Evolutionary conservation across 2,888 invertebrate genomes (phyloP), one percentile per base, ranked within the genome.

Genomic region (Gisinianus flammeolus): DNA sequence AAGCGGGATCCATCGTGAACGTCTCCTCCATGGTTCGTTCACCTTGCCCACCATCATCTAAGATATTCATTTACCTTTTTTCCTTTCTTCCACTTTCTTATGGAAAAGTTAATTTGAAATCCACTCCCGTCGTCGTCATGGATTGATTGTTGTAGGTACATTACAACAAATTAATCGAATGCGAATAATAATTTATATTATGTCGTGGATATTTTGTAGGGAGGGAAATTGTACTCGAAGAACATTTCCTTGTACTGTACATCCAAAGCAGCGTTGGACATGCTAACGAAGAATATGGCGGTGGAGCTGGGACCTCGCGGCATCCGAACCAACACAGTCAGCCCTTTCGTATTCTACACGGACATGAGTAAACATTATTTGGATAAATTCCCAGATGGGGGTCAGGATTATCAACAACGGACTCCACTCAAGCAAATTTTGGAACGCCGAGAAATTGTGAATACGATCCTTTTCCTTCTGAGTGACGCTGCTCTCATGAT

Each of bases 1-100:
- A 79, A 67, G 85, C 86, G 44, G 89, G 89, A 0, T 83, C 87
- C 35, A 87, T 89, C 67, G 89, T 89, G 2, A 88, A 89, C 80
- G 82, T 89, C 2, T 88, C 88, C 0, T 88, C 88, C 19, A 82
- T 83, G 72, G 87, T 69, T 30, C n/a, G n/a, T n/a, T n/a, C n/a
- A n/a, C n/a, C n/a, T n/a, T n/a, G n/a, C n/a, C n/a, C n/a, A n/a
- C n/a, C n/a, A n/a, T n/a, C n/a, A n/a, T n/a, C n/a, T n/a, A n/a
- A n/a, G n/a, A n/a, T n/a, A n/a, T n/a, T n/a, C n/a, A n/a, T n/a
- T n/a, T n/a, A n/a, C n/a, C n/a, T n/a, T n/a, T n/a, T n/a, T n/a
- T n/a, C n/a, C n/a, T n/a, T n/a, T n/a, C n/a, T 12, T 52, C 12
- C 26, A 70, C 12, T 30, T 19, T 12, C 35, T 10, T 10, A n/a